These are phyloP conservation scores for Mythimna lalbum DNA, from an alignment of 2,888 invertebrate genomes.

Conservation along the genomic window DNA sequence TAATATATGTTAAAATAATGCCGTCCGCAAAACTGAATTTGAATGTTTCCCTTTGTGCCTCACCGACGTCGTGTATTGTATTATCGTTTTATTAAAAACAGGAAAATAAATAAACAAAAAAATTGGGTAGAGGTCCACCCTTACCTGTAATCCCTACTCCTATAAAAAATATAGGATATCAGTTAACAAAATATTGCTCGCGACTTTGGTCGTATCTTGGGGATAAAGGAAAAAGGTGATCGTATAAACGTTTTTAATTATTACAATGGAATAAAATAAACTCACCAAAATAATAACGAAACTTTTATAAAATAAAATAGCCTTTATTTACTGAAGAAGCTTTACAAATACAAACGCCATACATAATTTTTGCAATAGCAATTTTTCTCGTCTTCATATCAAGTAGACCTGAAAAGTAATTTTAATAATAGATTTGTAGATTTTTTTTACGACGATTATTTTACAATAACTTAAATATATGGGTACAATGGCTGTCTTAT, in stretches of 20 bases:
- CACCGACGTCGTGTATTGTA: conserved; percentile 73
- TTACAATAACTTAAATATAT: no score
- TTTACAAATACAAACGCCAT: no score
- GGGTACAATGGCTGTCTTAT: no score
- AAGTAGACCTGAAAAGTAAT: no score
- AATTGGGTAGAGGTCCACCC: conserved; percentile 59
- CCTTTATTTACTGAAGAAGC: no score
- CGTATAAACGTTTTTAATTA: not conserved
- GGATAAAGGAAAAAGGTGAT: not conserved
- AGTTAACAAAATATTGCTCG: not conserved
- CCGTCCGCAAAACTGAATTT: conserved; percentile 75
- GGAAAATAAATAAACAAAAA: conserved; percentile 81
- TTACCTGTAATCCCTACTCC: conserved; percentile 35
- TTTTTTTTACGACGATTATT: no score
- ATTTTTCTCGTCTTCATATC: no score
- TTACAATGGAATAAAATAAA: no score
- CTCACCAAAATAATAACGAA: no score
- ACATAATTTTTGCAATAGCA: no score
- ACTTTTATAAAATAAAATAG: no score
- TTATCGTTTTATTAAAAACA: conserved; percentile 81
- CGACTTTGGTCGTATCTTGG: not conserved
- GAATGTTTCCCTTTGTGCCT: conserved; percentile 78
- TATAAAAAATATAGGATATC: conserved; percentile 11
- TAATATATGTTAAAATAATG: conserved; percentile 73
- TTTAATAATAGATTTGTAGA: no score